Conservation (phyloP, 2,888 invertebrate species). For the Ennomos fuscantarius region DNA sequence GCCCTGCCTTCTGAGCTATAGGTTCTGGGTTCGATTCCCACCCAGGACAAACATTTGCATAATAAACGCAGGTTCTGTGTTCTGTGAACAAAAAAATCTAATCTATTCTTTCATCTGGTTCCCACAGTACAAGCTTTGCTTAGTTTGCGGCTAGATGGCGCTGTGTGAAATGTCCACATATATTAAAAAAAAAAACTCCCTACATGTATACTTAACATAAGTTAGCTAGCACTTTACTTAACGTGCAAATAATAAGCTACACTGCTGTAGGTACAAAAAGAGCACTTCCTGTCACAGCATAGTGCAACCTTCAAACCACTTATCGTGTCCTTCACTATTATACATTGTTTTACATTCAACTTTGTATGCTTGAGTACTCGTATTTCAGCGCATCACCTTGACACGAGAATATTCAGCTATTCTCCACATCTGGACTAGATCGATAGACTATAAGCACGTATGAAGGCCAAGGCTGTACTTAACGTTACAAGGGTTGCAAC, state of each 20-base stretch:
- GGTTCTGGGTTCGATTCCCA: too few relatives aligned
- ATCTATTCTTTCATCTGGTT: too few relatives aligned
- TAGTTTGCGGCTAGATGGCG: too few relatives aligned
- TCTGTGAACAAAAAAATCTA: too few relatives aligned
- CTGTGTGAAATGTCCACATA: too few relatives aligned
- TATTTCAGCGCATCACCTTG: constrained; percentile 27
- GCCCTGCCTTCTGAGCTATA: too few relatives aligned
- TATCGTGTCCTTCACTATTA: constrained; percentile 26
- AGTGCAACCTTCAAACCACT: constrained; percentile 26
- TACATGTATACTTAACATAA: too few relatives aligned
- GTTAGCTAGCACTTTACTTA: background rate
- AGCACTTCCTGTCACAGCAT: constrained; percentile 8
- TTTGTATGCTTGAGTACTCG: constrained; percentile 2
- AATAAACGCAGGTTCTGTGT: too few relatives aligned
- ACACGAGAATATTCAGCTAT: constrained; percentile 28
- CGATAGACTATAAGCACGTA: constrained; percentile 3
- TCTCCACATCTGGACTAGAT: constrained; percentile 19
- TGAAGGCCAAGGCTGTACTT: constrained; percentile 8
- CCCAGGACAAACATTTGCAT: too few relatives aligned
- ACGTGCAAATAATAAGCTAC: background rate
- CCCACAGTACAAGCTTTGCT: too few relatives aligned
- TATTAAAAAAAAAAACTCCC: too few relatives aligned
- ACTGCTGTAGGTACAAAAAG: constrained; percentile 3
- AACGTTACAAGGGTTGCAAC: background rate
- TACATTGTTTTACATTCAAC: background rate